Evolutionary conservation across 2,888 invertebrate genomes (phyloP), one percentile per base, ranked within the genome.

Genomic region (Eupithecia centaureata): DNA sequence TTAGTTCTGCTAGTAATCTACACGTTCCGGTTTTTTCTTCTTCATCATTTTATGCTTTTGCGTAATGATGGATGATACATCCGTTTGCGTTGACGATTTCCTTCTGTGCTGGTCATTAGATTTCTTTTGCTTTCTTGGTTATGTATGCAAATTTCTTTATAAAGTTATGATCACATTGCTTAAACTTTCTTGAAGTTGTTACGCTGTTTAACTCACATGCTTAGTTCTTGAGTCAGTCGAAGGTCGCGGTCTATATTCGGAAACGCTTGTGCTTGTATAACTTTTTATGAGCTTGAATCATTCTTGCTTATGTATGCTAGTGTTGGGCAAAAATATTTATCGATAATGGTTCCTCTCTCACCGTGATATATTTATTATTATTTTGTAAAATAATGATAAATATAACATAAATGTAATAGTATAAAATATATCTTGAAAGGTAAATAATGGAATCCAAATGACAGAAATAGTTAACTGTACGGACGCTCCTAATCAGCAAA

Each of bases 241-340:
- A 90, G 90, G 90, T 85, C 89, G 77, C 76, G 76, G 63, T 78
- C 84, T 88, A 86, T 85, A 85, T 86, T 83, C 74, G 83, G 81
- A 76, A 70, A 73, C 77, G 71, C 60, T 76, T 79, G 79, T 77
- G 32, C 57, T 57, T 57, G 30, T 15, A 77, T 76, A 74, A 69
- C 73, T 85, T 86, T 86, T 84, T 82, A 75, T 74, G 68, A 71
- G 73, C 67, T 67, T 75, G 73, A 73, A 71, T 72, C 73, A 73
- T 71, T 61, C 67, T 38, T 70, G 54, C 33, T 61, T 60, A 38
- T 22, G 27, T 60, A 38, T 22, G 27, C 10, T 68, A 70, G 71
- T 71, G 69, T 33, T 74, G 72, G 28, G 38, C 59, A 33, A 35
- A 18, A 25, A 27, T 0, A 5, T 2, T 47, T 58, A 58, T 63